Conservation (phyloP, 2,888 invertebrate species). For the Dasypogon diadema region DNA sequence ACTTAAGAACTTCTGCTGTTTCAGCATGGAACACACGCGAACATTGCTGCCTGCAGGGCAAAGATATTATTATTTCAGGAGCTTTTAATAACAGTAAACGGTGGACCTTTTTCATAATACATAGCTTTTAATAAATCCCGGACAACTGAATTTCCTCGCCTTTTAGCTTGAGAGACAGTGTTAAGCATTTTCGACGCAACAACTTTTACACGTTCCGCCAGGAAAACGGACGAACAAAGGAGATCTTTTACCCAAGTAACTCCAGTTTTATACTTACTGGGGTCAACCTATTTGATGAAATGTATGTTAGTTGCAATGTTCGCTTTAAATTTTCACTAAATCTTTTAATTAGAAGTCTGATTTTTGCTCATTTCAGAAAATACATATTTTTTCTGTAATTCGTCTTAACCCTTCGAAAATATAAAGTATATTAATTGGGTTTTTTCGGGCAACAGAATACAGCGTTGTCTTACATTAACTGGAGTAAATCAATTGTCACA, state of each 20-base stretch:
- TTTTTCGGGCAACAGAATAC: too few species aligned
- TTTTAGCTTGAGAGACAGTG: constrained; percentile 81
- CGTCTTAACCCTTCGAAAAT: too few species aligned
- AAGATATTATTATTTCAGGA: too few species aligned
- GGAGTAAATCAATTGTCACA: too few species aligned
- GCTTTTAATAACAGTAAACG: too few species aligned
- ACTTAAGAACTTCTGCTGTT: constrained; percentile 82
- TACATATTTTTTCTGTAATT: too few species aligned
- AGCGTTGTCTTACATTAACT: too few species aligned
- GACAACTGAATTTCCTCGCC: constrained; percentile 79
- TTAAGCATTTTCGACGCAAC: constrained; percentile 85
- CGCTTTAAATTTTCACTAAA: too few species aligned
- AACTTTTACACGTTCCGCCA: constrained; percentile 79
- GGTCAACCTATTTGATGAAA: constrained; percentile 78
- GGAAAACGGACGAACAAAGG: constrained; percentile 78
- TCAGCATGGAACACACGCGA: constrained; percentile 77
- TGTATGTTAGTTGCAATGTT: too few species aligned
- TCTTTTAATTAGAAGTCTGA: too few species aligned
- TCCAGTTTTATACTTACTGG: constrained; percentile 79
- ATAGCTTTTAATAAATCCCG: constrained; percentile 73
- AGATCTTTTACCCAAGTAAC: constrained; percentile 84
- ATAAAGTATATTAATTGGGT: too few species aligned
- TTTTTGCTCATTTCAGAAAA: too few species aligned
- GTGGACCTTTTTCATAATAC: constrained; percentile 71
- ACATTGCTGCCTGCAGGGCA: constrained; percentile 79